phyloP scores from a whole-genome alignment of 2,113 vertebrate genomes.

The Meriones unguiculatus region DNA sequence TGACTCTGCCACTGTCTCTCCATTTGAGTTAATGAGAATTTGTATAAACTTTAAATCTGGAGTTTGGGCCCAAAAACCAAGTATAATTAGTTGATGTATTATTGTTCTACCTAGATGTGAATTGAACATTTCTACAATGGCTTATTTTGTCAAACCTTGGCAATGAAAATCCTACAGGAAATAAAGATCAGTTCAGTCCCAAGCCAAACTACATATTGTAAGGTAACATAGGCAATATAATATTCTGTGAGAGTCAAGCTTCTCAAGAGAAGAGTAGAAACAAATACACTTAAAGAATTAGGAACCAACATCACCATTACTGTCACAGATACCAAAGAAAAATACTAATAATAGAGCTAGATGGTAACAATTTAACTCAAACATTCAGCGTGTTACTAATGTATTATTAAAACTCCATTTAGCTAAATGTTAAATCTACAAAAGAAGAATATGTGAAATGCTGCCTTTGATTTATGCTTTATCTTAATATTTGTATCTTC shows the following conservation, averaged over 20 bases:
- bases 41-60: conserved; percentile 65
- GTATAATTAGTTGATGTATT: conserved; percentile 68
- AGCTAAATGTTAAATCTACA: conserved; percentile 71
- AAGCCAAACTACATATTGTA: conserved; percentile 26
- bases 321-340: conserved; percentile 49
- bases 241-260: conserved; percentile 15
- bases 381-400: conserved; percentile 63
- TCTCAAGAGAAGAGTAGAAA: conserved; percentile 23
- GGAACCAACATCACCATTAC: neutral
- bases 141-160: conserved; percentile 52
- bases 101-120: conserved; percentile 56
- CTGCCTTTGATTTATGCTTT: conserved; percentile 70
- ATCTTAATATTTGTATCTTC: conserved; percentile 68
- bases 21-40: conserved; percentile 52
- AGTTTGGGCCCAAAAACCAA: conserved; percentile 46
- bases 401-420: conserved; percentile 82
- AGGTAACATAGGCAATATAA: neutral
- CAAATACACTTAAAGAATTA: conserved; percentile 45
- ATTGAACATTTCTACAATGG: conserved; percentile 34
- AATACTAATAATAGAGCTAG: conserved; percentile 57
- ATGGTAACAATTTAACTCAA: conserved; percentile 61
- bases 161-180: conserved; percentile 21
- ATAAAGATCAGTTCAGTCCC: conserved; percentile 40
- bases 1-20: neutral
- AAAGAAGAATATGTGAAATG: conserved; percentile 57